A percentile compares a stretch with the other conserved stretches of the same genome.
phyloP scores from a whole-genome alignment of 2,113 vertebrate species.

The Phocoena phocoena region DNA sequence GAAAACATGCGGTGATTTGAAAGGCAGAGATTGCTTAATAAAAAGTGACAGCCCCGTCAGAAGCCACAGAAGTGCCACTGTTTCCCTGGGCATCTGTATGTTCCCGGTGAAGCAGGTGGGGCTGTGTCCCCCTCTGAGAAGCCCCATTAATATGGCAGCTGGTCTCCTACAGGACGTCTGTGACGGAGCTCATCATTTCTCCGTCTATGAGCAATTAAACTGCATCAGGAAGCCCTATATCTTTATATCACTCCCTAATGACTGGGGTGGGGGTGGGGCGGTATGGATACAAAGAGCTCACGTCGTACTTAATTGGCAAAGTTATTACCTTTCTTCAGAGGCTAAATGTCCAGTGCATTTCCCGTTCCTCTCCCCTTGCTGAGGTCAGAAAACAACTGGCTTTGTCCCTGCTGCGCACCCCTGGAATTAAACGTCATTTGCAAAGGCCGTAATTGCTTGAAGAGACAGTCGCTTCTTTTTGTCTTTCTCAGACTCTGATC shows the following conservation, averaged over 20 bases:
- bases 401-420: conserved; percentile 60
- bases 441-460: conserved; percentile 44
- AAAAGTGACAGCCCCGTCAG: conserved; percentile 63
- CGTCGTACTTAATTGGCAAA: conserved; percentile 79
- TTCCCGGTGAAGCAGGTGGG: conserved; percentile 74
- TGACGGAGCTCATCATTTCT: conserved; percentile 78
- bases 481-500: conserved; percentile 57
- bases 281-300: conserved; percentile 1
- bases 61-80: conserved; percentile 54
- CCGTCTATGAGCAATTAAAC: conserved; percentile 82
- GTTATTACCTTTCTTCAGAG: conserved; percentile 80
- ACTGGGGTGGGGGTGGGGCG: background rate
- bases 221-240: conserved; percentile 76
- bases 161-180: conserved; percentile 73
- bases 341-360: conserved; percentile 53
- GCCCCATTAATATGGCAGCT: conserved; percentile 72
- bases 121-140: conserved; percentile 52
- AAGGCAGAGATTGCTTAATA: conserved; percentile 66
- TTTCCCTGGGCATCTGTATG: conserved; percentile 56
- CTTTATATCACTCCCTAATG: conserved; percentile 82
- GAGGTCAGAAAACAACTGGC: conserved; percentile 51
- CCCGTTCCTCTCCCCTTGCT: conserved; percentile 73
- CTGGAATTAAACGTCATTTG: conserved; percentile 62
- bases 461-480: conserved; percentile 46
- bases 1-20: conserved; percentile 30